Percentiles rank a stretch among this genome's conserved stretches.
These are phyloP conservation scores for Illadopsis cleaveri DNA, from an alignment of 2,113 vertebrate genomes.

Conservation along the genomic window DNA sequence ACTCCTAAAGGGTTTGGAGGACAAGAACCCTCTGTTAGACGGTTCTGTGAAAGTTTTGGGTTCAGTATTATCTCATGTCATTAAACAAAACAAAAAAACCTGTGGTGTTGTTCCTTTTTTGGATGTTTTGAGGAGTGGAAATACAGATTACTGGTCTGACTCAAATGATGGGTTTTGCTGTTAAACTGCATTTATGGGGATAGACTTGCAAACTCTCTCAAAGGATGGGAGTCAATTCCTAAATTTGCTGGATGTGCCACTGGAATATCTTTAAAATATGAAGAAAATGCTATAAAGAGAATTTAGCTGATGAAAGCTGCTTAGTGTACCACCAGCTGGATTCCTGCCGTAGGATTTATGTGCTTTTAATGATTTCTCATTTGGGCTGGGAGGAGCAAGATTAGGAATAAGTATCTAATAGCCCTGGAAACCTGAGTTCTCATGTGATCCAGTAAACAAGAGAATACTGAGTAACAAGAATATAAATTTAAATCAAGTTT, in stretches of 20 bases:
- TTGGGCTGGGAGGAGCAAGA: not conserved
- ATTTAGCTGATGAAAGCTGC: not conserved
- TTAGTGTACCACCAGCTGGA: not conserved
- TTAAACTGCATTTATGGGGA: not conserved
- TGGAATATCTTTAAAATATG: not conserved
- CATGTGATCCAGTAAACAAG: not conserved
- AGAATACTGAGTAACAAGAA: not conserved
- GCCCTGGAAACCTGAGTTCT: not conserved
- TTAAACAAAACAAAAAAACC: not conserved
- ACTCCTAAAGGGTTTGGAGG: not conserved
- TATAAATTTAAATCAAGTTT: not conserved
- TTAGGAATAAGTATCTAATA: not conserved
- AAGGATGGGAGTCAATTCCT: not conserved
- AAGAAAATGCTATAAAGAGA: not conserved
- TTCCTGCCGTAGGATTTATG: not conserved
- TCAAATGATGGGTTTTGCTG: not conserved
- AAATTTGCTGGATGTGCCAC: not conserved
- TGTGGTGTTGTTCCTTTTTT: not conserved
- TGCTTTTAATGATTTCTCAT: not conserved
- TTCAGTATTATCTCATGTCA: not conserved
- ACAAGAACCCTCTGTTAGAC: not conserved
- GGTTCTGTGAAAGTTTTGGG: not conserved
- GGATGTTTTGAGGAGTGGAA: not conserved
- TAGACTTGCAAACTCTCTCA: not conserved
- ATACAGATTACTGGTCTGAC: not conserved